These are phyloP conservation scores for Heterohyrax brucei DNA, from an alignment of 2,797 vertebrate species.

Conservation along the genomic window DNA sequence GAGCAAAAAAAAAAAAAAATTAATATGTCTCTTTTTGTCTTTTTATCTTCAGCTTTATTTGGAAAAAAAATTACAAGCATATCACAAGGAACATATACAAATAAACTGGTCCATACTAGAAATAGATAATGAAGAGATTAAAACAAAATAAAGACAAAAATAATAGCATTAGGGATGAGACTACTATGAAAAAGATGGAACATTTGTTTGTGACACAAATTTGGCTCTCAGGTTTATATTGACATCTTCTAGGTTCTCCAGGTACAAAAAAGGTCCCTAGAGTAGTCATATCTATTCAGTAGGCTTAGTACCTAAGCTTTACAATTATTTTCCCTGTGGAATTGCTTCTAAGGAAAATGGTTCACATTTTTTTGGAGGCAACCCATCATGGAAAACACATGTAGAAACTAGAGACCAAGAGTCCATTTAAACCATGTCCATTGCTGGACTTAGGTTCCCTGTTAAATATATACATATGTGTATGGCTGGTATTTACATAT, in stretches of 20 bases:
- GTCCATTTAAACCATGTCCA: not conserved
- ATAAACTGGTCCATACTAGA: not conserved
- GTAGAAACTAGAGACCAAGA: not conserved
- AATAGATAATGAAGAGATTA: conserved; percentile 2
- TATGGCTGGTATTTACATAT: too few relatives aligned
- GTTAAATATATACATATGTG: not conserved
- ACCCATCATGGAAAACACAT: not conserved
- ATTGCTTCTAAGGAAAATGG: not conserved
- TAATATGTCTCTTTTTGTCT: not conserved
- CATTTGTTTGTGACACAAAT: not conserved
- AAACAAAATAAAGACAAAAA: not conserved
- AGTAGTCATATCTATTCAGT: not conserved
- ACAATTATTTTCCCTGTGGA: not conserved
- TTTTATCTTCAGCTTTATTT: not conserved
- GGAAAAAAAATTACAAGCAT: not conserved
- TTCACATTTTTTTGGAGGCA: not conserved
- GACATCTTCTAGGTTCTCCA: not conserved
- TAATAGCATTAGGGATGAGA: not conserved
- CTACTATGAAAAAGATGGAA: not conserved
- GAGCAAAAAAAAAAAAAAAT: conserved; percentile 10
- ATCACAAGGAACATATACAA: conserved; percentile 1
- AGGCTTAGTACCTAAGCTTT: not conserved
- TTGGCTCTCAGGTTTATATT: not conserved
- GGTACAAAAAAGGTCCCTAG: not conserved
- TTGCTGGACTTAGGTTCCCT: not conserved